Conservation (phyloP, 2,797 vertebrate species). For the Tauraco hartlaubi region DNA sequence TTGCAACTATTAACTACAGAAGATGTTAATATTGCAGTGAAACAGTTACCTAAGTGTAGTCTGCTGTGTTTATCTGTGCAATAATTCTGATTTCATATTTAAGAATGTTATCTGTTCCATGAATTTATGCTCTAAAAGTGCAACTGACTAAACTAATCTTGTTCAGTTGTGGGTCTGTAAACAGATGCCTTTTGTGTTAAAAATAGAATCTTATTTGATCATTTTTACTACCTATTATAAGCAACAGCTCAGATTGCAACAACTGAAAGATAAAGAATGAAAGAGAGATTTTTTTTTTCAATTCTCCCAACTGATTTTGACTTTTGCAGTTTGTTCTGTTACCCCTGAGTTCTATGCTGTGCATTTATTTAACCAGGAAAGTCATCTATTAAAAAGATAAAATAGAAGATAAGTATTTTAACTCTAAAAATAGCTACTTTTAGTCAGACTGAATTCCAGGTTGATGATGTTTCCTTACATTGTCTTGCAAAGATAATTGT, state of each 20-base stretch:
- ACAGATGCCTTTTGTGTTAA: background rate
- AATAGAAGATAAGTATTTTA: background rate
- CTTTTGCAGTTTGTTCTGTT: background rate
- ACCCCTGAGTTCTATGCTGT: background rate
- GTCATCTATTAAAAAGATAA: background rate
- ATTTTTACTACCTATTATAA: background rate
- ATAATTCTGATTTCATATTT: background rate
- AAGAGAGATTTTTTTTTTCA: background rate
- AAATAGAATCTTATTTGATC: background rate
- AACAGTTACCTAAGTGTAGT: background rate
- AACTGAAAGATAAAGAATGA: background rate
- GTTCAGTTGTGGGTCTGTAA: background rate
- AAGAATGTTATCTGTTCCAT: background rate
- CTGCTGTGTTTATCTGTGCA: background rate
- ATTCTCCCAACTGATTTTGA: background rate
- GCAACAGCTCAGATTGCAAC: background rate
- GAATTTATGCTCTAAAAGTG: background rate
- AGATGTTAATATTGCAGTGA: background rate
- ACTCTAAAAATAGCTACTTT: background rate
- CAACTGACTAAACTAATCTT: background rate
- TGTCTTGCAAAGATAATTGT: background rate
- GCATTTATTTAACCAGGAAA: background rate
- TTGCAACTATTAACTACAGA: background rate
- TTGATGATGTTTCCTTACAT: background rate
- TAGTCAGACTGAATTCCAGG: background rate